Base-by-base conservation (phyloP, 2,797 vertebrate species). In the Triplophysa yarkandensis region DNA sequence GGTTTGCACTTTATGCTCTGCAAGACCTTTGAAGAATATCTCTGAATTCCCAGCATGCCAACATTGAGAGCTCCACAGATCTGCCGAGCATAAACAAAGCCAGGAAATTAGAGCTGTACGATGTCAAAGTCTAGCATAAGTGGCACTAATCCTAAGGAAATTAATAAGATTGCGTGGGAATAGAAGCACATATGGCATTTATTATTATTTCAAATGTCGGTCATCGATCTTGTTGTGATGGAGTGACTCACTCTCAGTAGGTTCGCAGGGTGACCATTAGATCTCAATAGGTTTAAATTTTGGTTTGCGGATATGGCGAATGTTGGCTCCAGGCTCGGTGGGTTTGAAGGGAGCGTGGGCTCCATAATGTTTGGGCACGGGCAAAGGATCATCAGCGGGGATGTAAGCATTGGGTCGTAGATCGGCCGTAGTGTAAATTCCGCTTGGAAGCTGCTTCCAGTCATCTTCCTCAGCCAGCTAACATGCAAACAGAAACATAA, bases 311-410 rank as follows among this genome's bases (percentile, higher is more conserved):
- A 94, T 89, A 76, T 95, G 93, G 68, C 95, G 93, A 76, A 90
- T 92, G 61, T 90, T 93, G 60, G 89, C 83, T 17, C 93, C 89
- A 0, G 88, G 88, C 52, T 93, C 89, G 0, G 77, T 83, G 17
- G 94, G 93, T 68, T 93, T 96, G 85, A 96, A 95, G 4, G 95
- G 95, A 79, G 93, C 87, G 79, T 87, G 79, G 7, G 90, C 88
- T 0, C 96, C 90, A 0, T 94, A 96, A 0, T 95, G 94, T 83
- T 82, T 92, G 0, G 94, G 93, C 71, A 95, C 50, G 0, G 93
- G 93, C 23, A 96, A 91, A 0, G n/a, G 17, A 46, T 79, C 85
- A 0, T 84, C 84, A 4, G 85, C 68, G 0, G 93, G 95, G 71
- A 94, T 80, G 76, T 95, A 96, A 7, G 93, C 90, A 0, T 84